Evolutionary conservation across 2,888 invertebrate species (phyloP).

Genomic region (Seira sanloemensis): DNA sequence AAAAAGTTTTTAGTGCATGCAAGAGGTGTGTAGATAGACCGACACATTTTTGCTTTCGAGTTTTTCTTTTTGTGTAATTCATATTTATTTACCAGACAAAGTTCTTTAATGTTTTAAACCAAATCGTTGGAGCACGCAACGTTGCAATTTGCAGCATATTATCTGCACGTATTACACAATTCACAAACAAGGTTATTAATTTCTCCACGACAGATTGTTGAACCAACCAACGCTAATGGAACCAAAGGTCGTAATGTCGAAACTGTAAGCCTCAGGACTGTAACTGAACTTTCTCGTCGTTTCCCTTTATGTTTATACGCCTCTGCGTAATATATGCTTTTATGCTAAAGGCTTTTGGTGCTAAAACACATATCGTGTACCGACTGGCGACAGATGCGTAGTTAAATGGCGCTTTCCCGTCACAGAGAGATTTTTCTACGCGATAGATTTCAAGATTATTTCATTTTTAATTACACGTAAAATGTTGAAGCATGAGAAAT

Average conservation of each 20-base stretch:
- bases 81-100: too few species aligned
- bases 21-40: too few species aligned
- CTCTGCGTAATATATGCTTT: too few species aligned
- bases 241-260: neutral
- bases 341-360: too few species aligned
- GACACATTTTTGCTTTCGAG: too few species aligned
- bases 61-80: too few species aligned
- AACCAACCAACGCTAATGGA: neutral
- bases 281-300: too few species aligned
- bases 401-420: neutral
- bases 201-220: neutral
- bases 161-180: conserved; percentile 26
- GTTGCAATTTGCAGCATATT: conserved; percentile 43
- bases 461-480: neutral
- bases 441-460: neutral
- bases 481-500: neutral
- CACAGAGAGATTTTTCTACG: conserved; percentile 1
- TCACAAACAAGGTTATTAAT: conserved; percentile 26
- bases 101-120: too few species aligned
- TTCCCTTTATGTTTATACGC: too few species aligned
- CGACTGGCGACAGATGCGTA: neutral
- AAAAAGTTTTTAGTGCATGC: too few species aligned
- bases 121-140: conserved; percentile 30
- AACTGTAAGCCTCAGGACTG: neutral
- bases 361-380: too few species aligned